Conservation (phyloP, 2,113 vertebrate species). For the Nanorana parkeri region DNA sequence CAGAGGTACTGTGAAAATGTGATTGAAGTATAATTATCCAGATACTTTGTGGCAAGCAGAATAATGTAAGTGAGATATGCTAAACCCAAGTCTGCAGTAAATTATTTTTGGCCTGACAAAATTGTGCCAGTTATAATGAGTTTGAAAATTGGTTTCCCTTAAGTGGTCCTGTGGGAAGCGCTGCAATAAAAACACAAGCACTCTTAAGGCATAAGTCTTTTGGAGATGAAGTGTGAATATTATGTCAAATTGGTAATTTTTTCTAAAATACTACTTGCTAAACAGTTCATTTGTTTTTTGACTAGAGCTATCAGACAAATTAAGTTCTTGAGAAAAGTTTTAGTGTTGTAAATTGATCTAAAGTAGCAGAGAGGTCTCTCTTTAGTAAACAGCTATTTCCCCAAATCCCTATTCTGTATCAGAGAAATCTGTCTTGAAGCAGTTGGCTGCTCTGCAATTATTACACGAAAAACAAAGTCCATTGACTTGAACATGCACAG, state of each 20-base stretch:
- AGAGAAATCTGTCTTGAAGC: neutral
- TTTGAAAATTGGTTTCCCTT: conserved; percentile 54
- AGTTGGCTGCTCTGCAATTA: neutral
- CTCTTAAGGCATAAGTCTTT: conserved; percentile 45
- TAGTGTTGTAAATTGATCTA: neutral
- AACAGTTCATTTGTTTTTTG: conserved; percentile 44
- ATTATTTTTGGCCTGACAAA: conserved; percentile 54
- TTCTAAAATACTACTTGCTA: conserved; percentile 28
- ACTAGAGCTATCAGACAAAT: conserved; percentile 15
- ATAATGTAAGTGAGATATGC: conserved; percentile 39
- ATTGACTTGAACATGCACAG: neutral
- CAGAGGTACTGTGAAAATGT: conserved; percentile 28
- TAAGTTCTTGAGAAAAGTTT: conserved; percentile 10
- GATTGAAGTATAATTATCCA: conserved; percentile 40
- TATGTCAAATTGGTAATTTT: conserved; percentile 50
- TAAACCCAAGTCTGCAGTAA: conserved; percentile 41
- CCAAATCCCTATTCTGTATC: neutral
- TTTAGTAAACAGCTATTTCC: conserved; percentile 2
- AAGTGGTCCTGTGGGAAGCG: conserved; percentile 52
- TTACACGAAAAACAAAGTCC: neutral
- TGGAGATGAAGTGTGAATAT: conserved; percentile 47
- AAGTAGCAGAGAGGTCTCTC: neutral
- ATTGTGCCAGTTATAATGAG: conserved; percentile 55
- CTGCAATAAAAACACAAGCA: conserved; percentile 49
- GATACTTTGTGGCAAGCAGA: conserved; percentile 19